Evolutionary conservation across 2,888 invertebrate genomes (phyloP).

Genomic region (Brenthis hecate): DNA sequence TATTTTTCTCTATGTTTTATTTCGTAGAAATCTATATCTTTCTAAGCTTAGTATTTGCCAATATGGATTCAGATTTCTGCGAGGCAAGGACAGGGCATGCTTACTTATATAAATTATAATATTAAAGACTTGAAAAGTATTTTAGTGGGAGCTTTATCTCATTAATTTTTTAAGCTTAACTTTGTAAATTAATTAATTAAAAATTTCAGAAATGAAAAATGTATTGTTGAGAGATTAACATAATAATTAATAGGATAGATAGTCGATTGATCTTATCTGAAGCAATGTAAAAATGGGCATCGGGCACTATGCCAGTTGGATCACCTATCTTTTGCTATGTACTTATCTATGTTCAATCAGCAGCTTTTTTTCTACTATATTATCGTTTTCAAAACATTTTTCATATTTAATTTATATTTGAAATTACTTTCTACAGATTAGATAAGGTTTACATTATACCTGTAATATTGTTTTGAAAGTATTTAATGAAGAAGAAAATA

Average conservation of each 20-base stretch:
- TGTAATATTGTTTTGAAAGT: background rate
- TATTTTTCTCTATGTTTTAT: slow-evolving; percentile 5
- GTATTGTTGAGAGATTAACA: slow-evolving; percentile 3
- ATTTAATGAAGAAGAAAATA: background rate
- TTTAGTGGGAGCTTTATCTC: background rate
- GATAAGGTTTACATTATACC: background rate
- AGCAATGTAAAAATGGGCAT: slow-evolving; percentile 19
- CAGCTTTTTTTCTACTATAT: slow-evolving; percentile 2
- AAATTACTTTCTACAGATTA: background rate
- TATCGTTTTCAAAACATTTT: slow-evolving; percentile 12
- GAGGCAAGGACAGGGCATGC: slow-evolving; percentile 42
- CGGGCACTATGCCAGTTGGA: slow-evolving; percentile 33
- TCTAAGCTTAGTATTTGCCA: slow-evolving; percentile 53
- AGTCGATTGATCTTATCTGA: slow-evolving; percentile 3
- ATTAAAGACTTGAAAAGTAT: slow-evolving; percentile 6
- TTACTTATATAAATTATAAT: slow-evolving; percentile 8
- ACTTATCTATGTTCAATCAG: slow-evolving; percentile 11
- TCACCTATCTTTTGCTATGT: slow-evolving; percentile 24
- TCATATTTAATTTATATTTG: background rate
- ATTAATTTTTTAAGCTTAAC: background rate
- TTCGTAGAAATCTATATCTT: background rate
- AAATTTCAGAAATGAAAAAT: background rate
- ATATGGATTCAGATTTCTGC: slow-evolving; percentile 52
- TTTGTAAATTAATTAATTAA: background rate
- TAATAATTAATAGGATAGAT: background rate